Evolutionary conservation across 2,888 invertebrate species (phyloP), one percentile per base, ranked within the genome.

Genomic region (Clistopyga incitator): DNA sequence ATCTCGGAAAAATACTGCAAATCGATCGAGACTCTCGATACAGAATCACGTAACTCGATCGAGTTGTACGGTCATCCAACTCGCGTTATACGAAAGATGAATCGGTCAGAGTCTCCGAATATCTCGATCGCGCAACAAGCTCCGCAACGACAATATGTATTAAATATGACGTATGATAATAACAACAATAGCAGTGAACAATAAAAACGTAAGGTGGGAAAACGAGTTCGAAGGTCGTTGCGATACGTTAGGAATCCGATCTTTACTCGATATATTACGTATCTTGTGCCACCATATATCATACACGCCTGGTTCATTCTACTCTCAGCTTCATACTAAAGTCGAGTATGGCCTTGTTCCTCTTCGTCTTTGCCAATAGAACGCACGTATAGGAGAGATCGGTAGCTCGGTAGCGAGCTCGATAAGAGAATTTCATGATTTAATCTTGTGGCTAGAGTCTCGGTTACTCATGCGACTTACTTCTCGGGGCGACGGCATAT

Each of bases 341-440:
- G n/a, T 18, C 54, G 45, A 25, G 52, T 18, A 45, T 47, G 56
- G 54, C 20, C 67, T 64, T 52, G 47, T 75, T 78, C 38, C 42
- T 68, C 42, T 42, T 75, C 23, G 56, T 18, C 18, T 72, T 54
- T n/a, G 67, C 52, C 8, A 13, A 50, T 45, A 15, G 38, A 64
- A 70, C 56, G 25, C 18, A n/a, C n/a, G 65, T 34, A 34, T 15
- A 50, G 45, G 45, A 65, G 34, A 77, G 76, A 77, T 80, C 61
- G 72, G 67, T 72, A 64, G 59, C 50, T 59, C 15, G 56, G 74
- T 52, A 67, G 76, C 20, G 64, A 54, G 52, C 11, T 47, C 80
- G 76, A 77, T 83, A 83, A 80, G 80, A 80, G 72, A 50, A 77
- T 80, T 77, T 74, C 72, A 72, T 61, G 83, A 83, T 83, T 83